Evolutionary conservation across 1,140 invertebrate species (phyloP), one percentile per base, ranked within the genome.

Genomic region (Vollenhovia emeryi): DNA sequence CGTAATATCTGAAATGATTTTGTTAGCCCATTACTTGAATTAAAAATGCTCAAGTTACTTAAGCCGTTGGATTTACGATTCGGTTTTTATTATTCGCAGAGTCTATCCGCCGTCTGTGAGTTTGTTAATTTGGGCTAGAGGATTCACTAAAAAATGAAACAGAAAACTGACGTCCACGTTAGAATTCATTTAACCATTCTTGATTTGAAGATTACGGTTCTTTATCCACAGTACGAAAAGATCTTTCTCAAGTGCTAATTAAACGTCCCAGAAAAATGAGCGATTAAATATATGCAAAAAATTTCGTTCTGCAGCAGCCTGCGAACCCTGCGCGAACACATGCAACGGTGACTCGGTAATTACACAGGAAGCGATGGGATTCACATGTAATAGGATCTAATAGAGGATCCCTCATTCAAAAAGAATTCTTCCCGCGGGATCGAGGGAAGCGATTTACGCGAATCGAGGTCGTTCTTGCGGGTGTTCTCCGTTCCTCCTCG

Each of bases 401-500:
- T 40, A 30, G 33, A 24, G 48, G 40, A 52, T 64, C 30, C 30
- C n/a, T 18, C 6, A 15, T 57, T 52, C 36, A 71, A 40, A 48
- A 30, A 30, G 64, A 43, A 21, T 30, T 71, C 76, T 82, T 82
- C 78, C 78, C 78, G 64, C 66, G 66, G 50, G 68, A 82, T 71
- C 78, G 62, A 52, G 60, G 43, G 66, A 57, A 62, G 33, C 50
- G 43, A 21, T 78, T 79, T 69, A 27, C 24, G n/a, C 5, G 33
- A 24, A 85, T 59, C 73, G 40, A 18, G 21, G 45, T 9, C 50
- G n/a, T 62, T 48, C 55, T n/a, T n/a, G 43, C 62, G 71, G 55
- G n/a, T 45, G 62, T 84, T 71, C 55, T 40, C 50, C 40, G 73
- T 88, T 86, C 55, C 78, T 74, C 18, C 76, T 86, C 73, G 50